Evolutionary conservation across 2,888 invertebrate species (phyloP), one percentile per base, ranked within the genome.

Genomic region (Tanypteryx hageni): DNA sequence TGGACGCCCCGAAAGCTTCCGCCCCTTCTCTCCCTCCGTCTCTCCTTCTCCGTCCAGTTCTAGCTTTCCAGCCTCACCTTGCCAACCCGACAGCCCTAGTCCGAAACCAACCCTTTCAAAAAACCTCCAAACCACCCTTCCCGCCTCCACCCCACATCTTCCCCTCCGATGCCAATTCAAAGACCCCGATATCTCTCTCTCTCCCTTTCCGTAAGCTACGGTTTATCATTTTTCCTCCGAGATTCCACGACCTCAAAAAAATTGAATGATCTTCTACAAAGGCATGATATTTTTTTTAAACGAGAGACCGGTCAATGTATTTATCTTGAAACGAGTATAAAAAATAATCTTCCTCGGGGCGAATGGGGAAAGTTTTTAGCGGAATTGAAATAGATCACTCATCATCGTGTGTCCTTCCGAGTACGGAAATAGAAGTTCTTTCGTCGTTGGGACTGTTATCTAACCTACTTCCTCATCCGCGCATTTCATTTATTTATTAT

Each of bases 11-110:
- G 92, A 91, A 86, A 61, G 64, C 84, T 83, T 81, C 84, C 92
- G 31, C 85, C 44, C 64, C 64, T 92, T 84, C 92, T 59, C 92
- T 76, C 85, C 84, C 92, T 92, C 85, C 92, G 92, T 92, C 93
- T 93, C 93, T 93, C 83, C 93, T 92, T 92, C 93, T 93, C 93
- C 93, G 93, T 93, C 94, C 61, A 82, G 14, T 64, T 61, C 83
- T 13, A 91, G 18, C 64, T 58, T 44, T 31, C 68, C 92, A 18
- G 9, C 89, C 16, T 22, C 27, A 64, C 64, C 64, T 10, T 31
- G 31, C 14, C 16, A 31, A 86, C 86, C 31, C 86, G 0, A 31
- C 22, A 61, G 59, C 58, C 22, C 27, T 9, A 10, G 59, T 9
- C 64, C 61, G 11, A n/a, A 27, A 5, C 64, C 31, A 27, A 61